Evolutionary conservation across 2,797 vertebrate genomes (phyloP), one percentile per base, ranked within the genome.

Genomic region (Euthynnus affinis): DNA sequence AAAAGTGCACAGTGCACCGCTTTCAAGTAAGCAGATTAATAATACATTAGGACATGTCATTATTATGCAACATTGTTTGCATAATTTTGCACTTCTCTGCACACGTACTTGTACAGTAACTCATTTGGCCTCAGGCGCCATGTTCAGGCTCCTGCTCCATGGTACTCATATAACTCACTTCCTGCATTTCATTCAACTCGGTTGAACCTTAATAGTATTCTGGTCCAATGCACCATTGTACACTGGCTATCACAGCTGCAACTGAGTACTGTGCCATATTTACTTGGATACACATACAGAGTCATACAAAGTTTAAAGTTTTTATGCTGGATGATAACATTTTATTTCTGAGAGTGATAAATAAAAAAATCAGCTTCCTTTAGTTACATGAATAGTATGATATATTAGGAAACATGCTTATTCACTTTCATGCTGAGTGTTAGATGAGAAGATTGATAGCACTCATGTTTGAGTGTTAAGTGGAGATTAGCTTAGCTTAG

Each of bases 11-110:
- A 14, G 20, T 2, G 17, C 29, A 59, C 65, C 10, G 9, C 64
- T 73, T 67, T 69, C 58, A 74, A 69, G 59, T 51, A 66, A 73
- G 68, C 25, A 74, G 64, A 85, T 90, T 85, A 90, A 89, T 88
- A 79, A 87, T 85, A 80, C 81, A 89, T 82, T 53, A 80, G 74
- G 25, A 62, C 62, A 56, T 60, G 70, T 62, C 81, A 68, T 64
- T 58, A 71, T 82, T 85, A 88, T 66, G 80, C 72, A 84, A 80
- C 72, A 12, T 2, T 75, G 76, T 89, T 81, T 83, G 83, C 63
- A 84, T 88, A 69, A 76, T 76, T 77, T 72, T 66, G 51, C 52
- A 53, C 57, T 34, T 7, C 59, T 57, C 67, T 76, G 81, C 74
- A 85, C 79, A 71, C 22, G 52, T 71, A 77, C 58, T 70, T 71